These are phyloP conservation scores for Delphinapterus leucas DNA, from an alignment of 2,113 vertebrate genomes.

Conservation along the genomic window DNA sequence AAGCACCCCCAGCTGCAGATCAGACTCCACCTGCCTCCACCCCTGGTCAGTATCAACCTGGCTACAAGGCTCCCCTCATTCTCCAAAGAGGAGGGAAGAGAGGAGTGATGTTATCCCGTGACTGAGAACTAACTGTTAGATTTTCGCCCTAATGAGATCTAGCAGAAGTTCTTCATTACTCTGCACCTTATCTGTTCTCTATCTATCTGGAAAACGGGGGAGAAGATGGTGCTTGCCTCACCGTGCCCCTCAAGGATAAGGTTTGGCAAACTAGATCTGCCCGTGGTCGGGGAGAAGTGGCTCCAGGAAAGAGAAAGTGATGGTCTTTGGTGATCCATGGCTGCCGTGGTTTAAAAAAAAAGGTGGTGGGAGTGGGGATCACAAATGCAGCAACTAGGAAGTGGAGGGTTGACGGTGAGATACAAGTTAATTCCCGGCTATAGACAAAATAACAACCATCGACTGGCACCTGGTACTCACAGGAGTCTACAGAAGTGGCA, in stretches of 20 bases:
- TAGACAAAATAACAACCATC: background rate
- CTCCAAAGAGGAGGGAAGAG: background rate
- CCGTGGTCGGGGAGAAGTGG: background rate
- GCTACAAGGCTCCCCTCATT: background rate
- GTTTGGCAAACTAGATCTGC: background rate
- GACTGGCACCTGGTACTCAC: background rate
- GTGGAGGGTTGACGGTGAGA: background rate
- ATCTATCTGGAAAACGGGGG: background rate
- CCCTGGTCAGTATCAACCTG: fast-evolving
- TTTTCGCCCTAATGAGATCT: background rate
- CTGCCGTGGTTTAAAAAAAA: background rate
- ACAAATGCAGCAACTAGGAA: no score
- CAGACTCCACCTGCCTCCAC: background rate
- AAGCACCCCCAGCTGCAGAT: background rate
- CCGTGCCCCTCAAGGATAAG: background rate
- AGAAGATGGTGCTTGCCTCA: background rate
- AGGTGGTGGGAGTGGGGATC: fast-evolving
- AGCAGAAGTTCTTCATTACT: background rate
- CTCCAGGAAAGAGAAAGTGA: background rate
- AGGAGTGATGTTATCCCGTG: no score
- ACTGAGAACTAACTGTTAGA: background rate
- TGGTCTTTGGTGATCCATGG: no score
- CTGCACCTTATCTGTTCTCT: no score
- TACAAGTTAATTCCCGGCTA: no score
- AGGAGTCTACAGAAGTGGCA: background rate